Evolutionary conservation across 2,888 invertebrate species (phyloP), one percentile per base, ranked within the genome.

Genomic region (Celastrina argiolus): DNA sequence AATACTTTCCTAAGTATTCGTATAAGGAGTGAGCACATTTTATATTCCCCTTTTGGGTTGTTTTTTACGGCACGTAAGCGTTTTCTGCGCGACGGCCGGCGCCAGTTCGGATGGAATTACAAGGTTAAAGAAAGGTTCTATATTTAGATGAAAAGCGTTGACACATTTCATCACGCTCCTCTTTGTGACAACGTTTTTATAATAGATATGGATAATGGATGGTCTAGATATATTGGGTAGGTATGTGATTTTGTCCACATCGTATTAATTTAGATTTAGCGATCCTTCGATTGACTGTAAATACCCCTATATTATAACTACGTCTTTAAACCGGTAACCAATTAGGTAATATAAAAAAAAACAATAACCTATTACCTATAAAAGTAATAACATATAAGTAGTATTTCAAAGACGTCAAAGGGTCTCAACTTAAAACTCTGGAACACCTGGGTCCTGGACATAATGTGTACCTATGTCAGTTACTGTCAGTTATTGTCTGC

Each of bases 91-190:
- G 65, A 28, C 58, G 41, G 14, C 12, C 41, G 65, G 58, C 42
- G 58, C 58, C 58, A 65, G 65, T 58, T 28, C 8, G 64, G 34
- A 31, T 58, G 65, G 58, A 41, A 42, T 31, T 41, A 22, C 65
- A 42, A 65, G 65, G 65, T 58, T 18, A 58, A 18, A 59, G 65
- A 65, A 34, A 65, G 65, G 42, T 59, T 65, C 65, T 65, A 65
- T 65, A 58, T 65, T 65, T 31, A 41, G 41, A 58, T 31, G 3
- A 14, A 36, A 16, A n/a, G 26, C 16, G 28, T 41, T 65, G 65
- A 65, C 56, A 65, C 31, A 65, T 65, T 65, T 65, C 28, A 58
- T 41, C 34, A 5, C 7, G 2, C 12, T 34, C 31, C 14, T 42
- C 42, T 18, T 51, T 22, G 64, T 45, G 16, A 51, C 22, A 51